Evolutionary conservation across 1,140 invertebrate species (phyloP).

Genomic region (Drosophila tani): DNA sequence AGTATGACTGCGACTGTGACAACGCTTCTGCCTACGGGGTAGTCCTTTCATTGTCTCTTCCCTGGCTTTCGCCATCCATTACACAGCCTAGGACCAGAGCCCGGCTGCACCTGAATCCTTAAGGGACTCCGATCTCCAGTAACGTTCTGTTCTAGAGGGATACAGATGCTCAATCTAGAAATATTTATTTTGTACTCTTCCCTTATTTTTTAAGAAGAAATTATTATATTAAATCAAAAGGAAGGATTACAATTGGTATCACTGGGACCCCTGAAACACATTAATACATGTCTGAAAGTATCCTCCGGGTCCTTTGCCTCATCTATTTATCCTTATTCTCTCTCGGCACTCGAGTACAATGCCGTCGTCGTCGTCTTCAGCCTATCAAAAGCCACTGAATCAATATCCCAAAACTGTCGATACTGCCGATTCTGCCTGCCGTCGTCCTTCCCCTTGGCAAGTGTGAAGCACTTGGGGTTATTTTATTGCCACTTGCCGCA

Average conservation of each 20-base stretch:
- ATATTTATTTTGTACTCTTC: no score
- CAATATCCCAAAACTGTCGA: constrained; percentile 10
- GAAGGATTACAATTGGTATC: no score
- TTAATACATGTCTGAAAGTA: no score
- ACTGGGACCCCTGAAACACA: no score
- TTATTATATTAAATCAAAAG: no score
- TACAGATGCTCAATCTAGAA: no score
- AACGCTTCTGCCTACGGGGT: background rate
- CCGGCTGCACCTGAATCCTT: background rate
- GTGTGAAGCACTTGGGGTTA: constrained; percentile 33
- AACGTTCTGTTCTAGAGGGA: no score
- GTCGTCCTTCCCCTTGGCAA: background rate
- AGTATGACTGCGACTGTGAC: constrained; percentile 37
- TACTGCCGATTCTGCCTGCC: background rate
- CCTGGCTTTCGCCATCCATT: background rate
- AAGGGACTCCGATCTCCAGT: no score
- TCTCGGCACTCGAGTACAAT: no score
- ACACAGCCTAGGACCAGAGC: background rate
- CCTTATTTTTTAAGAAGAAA: no score
- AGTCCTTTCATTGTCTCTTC: no score
- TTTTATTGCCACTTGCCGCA: constrained; percentile 30
- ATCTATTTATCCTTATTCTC: background rate
- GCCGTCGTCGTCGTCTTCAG: background rate
- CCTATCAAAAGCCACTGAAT: constrained; percentile 32
- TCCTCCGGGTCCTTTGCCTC: background rate